Percentiles rank a stretch among this genome's conserved stretches.
Conservation (phyloP, 2,113 vertebrate genomes). For the Cinclus mexicanus region DNA sequence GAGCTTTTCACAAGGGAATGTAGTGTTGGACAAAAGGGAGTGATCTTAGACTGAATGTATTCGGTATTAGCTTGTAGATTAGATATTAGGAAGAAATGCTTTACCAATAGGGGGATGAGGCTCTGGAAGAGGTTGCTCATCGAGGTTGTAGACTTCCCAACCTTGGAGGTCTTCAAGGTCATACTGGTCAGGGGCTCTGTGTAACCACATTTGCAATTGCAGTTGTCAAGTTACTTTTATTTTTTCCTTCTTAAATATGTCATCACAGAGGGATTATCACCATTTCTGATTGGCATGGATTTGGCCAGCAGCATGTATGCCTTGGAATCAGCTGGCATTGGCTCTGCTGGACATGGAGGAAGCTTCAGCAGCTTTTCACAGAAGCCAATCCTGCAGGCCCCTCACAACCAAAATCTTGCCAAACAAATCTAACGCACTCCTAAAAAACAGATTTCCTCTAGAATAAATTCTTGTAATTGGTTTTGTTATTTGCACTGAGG, state of each 20-base stretch:
- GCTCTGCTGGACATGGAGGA: background rate
- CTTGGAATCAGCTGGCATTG: background rate
- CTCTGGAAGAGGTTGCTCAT: background rate
- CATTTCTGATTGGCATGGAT: background rate
- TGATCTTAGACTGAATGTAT: accelerated
- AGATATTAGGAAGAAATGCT: background rate
- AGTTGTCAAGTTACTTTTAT: background rate
- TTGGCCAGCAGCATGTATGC: background rate
- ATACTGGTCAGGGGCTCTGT: background rate
- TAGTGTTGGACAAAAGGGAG: background rate
- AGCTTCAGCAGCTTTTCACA: background rate
- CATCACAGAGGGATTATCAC: background rate
- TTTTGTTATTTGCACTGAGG: background rate
- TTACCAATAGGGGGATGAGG: background rate
- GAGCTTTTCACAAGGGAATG: background rate
- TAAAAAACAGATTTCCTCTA: background rate
- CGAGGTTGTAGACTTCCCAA: background rate
- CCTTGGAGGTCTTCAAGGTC: background rate
- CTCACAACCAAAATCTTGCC: background rate
- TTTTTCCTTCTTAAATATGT: background rate
- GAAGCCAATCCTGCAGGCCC: background rate
- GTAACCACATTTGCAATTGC: background rate
- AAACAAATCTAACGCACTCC: background rate
- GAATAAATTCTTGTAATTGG: background rate
- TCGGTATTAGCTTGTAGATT: background rate